Evolutionary conservation across 2,113 vertebrate genomes (phyloP).

Genomic region (Scytalopus superciliaris): DNA sequence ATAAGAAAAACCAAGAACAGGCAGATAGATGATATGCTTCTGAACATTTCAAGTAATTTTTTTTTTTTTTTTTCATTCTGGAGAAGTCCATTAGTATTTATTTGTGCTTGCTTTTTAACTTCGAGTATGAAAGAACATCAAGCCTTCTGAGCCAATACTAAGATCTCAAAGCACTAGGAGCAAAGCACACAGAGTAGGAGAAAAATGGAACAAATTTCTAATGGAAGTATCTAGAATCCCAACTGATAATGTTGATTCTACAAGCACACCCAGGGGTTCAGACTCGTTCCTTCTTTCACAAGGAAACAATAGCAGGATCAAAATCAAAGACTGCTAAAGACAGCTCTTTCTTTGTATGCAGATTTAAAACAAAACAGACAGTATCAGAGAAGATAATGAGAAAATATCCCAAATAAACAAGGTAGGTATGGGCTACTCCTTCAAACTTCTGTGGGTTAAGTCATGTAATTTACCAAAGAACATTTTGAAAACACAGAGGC

Average conservation of each 20-base stretch:
- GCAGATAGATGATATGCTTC: background rate
- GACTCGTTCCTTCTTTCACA: background rate
- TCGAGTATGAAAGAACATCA: background rate
- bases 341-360: constrained; percentile 7
- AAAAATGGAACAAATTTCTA: background rate
- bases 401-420: constrained; percentile 42
- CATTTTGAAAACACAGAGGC: background rate
- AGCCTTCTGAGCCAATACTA: background rate
- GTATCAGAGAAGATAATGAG: constrained; percentile 14
- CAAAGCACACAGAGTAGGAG: background rate
- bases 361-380: constrained; percentile 29
- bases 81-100: background rate
- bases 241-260: background rate
- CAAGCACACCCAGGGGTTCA: background rate
- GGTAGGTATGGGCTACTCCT: background rate
- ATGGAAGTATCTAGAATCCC: background rate
- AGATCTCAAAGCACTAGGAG: background rate
- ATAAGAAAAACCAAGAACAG: background rate
- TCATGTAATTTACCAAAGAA: background rate
- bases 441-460: background rate
- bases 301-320: background rate
- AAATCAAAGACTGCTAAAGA: constrained; percentile 17
- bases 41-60: background rate
- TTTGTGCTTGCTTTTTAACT: background rate
- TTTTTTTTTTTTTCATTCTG: background rate